Evolutionary conservation across 2,888 invertebrate species (phyloP), one percentile per base, ranked within the genome.

Genomic region (Saturnia japonica): DNA sequence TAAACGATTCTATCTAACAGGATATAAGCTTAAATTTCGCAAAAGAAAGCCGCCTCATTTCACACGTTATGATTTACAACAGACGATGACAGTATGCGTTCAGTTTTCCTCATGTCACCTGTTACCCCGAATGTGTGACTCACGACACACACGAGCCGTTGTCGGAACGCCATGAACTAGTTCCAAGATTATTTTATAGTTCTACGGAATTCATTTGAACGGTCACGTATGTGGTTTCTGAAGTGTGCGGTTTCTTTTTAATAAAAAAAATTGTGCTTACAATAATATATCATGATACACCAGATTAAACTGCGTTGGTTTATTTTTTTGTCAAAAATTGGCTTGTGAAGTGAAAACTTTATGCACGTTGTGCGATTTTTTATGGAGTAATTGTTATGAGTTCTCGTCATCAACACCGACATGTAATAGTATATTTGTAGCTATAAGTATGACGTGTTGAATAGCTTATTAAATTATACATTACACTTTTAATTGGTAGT

Each of bases 181-280:
- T 72, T 72, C 68, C 71, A 28, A 62, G 57, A 25, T 64, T 70
- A 45, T 47, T 74, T 74, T 74, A 74, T 74, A 71, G 69, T 74
- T 74, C 70, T 60, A 43, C 25, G 62, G 74, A 74, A 72, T 71
- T 67, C 57, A 57, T 64, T 22, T 47, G 68, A 69, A 47, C 43
- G 57, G 71, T 72, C 72, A 72, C 70, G 74, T 71, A 69, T 66
- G 19, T 25, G 14, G 70, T 68, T 51, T 64, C 71, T 69, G 14
- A 25, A 1, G 12, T 54, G 1, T 54, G 22, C n/a, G 22, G 54
- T 54, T 54, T n/a, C 8, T 54, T 22, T 57, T 25, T 25, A 57
- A 25, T 11, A 19, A 2, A n/a, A n/a, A n/a, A n/a, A n/a, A n/a
- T n/a, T n/a, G n/a, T n/a, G n/a, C n/a, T n/a, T n/a, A n/a, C n/a